A percentile compares a stretch with the other conserved stretches of the same genome.
These are phyloP conservation scores for Leuciscus idus DNA, from an alignment of 2,113 vertebrate species.

Conservation along the genomic window DNA sequence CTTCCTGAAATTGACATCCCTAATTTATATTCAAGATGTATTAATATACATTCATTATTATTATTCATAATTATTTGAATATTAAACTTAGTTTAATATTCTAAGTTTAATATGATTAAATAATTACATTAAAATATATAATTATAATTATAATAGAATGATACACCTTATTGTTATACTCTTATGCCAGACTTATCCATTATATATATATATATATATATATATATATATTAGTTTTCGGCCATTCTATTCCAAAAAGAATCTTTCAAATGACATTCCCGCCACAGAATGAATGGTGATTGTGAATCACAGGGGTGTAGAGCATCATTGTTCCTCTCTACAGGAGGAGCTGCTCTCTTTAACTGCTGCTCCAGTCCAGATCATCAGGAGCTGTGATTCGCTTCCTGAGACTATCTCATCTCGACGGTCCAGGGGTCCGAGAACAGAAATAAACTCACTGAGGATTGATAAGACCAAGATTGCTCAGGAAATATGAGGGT, in stretches of 20 bases:
- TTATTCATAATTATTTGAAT: too few species aligned
- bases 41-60: background rate
- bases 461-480: conserved; percentile 45
- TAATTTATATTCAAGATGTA: background rate
- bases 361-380: conserved; percentile 47
- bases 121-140: background rate
- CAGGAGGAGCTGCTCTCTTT: conserved; percentile 39
- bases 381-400: conserved; percentile 57
- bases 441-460: conserved; percentile 44
- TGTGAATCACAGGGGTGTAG: conserved; percentile 36
- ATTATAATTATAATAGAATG: background rate
- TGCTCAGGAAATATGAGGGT: conserved; percentile 37
- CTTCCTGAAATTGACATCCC: too few species aligned
- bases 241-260: background rate
- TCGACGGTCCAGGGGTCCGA: conserved; percentile 44
- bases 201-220: background rate
- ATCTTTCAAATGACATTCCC: background rate
- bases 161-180: background rate
- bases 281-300: background rate
- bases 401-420: conserved; percentile 48
- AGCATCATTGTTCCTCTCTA: conserved; percentile 26
- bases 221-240: background rate
- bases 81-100: too few species aligned
- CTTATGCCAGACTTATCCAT: background rate
- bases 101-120: too few species aligned